Conservation (phyloP, 2,797 vertebrate genomes). For the Cercopithecus petaurista region DNA sequence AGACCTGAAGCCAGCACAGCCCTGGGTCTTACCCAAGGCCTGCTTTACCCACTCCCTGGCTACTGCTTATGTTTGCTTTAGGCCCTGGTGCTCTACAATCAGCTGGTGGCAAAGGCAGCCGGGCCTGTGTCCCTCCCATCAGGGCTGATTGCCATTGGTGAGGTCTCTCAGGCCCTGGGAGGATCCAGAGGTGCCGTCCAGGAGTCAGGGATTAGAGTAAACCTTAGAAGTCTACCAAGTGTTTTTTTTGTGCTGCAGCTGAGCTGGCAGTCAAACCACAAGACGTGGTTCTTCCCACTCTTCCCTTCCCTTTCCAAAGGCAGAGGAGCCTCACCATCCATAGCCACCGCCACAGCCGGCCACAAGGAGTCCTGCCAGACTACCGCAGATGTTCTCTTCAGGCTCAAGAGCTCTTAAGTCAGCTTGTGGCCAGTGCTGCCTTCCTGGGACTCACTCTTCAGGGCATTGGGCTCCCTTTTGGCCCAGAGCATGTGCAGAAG, state of each 20-base stretch:
- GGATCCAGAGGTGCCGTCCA: not conserved
- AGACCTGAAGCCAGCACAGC: not conserved
- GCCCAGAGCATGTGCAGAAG: not conserved
- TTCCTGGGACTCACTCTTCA: not conserved
- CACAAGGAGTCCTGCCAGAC: not conserved
- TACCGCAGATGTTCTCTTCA: not conserved
- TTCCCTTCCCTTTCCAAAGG: not conserved
- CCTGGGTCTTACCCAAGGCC: not conserved
- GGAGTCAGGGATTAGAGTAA: not conserved
- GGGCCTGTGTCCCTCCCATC: not conserved
- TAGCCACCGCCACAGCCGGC: not conserved
- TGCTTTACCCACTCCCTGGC: not conserved
- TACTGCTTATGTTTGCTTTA: not conserved
- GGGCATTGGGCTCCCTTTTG: not conserved
- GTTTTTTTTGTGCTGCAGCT: not conserved
- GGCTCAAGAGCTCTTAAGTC: not conserved
- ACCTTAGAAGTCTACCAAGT: not conserved
- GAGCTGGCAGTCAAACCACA: not conserved
- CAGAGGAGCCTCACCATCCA: not conserved
- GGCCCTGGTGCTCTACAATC: not conserved
- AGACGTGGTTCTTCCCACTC: not conserved
- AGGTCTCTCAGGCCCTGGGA: not conserved
- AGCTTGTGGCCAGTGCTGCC: not conserved
- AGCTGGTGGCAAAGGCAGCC: not conserved
- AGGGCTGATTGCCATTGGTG: not conserved